Percentiles rank a stretch among this genome's conserved stretches.
Conservation (phyloP, 2,888 invertebrate genomes). For the Diachrysia chrysitis region DNA sequence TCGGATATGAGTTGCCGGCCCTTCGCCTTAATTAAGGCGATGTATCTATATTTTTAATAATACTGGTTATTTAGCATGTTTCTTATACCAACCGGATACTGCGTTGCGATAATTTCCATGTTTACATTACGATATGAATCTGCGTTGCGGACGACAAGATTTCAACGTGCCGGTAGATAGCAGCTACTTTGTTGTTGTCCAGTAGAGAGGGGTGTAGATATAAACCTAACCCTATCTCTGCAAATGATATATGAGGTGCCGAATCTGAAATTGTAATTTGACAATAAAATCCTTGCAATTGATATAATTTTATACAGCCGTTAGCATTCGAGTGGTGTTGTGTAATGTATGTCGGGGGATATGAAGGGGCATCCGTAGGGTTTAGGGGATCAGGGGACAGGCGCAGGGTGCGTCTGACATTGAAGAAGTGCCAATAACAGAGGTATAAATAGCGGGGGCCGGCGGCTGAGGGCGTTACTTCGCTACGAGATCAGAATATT, state of each 20-base stretch:
- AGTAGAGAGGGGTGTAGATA: conserved; percentile 17
- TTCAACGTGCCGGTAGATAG: conserved; percentile 65
- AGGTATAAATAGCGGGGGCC: conserved; percentile 88
- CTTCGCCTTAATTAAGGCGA: conserved; percentile 68
- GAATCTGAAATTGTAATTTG: conserved; percentile 83
- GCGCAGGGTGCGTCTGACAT: conserved; percentile 89
- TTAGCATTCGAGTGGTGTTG: conserved; percentile 84
- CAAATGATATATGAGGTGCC: conserved; percentile 72
- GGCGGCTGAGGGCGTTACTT: conserved; percentile 85
- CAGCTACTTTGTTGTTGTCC: conserved; percentile 50
- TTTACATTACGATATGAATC: conserved; percentile 75
- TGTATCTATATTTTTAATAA: conserved; percentile 59
- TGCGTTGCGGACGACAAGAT: conserved; percentile 65
- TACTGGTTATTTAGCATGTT: conserved; percentile 66
- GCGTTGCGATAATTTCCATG: conserved; percentile 74
- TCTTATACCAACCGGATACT: conserved; percentile 75
- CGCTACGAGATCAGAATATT: conserved; percentile 89
- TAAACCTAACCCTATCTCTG: conserved; percentile 65
- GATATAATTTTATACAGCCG: conserved; percentile 87
- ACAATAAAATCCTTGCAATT: conserved; percentile 84
- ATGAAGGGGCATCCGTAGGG: conserved; percentile 74
- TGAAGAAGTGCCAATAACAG: conserved; percentile 90
- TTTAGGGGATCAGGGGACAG: conserved; percentile 80
- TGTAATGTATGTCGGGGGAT: conserved; percentile 84
- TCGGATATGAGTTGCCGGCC: conserved; percentile 59